Base-by-base conservation (phyloP, 2,113 vertebrate species). In the Ochotona princeps region DNA sequence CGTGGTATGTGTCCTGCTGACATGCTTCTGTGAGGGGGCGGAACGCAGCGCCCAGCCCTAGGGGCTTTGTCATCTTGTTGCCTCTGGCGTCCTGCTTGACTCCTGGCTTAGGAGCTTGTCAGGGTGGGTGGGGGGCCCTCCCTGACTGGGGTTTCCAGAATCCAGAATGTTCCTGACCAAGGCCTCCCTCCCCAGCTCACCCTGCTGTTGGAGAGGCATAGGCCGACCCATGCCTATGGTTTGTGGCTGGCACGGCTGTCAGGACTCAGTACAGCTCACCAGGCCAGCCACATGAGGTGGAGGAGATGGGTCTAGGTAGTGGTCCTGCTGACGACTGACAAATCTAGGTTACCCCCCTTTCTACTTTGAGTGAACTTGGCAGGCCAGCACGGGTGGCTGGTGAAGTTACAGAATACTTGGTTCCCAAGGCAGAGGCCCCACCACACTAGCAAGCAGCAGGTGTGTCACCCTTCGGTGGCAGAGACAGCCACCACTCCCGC, bases 41-140 rank as follows among this genome's bases (percentile, higher is more conserved):
- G n/a, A n/a, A n/a, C n/a, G n/a, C n/a, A n/a, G n/a, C n/a, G n/a
- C n/a, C n/a, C n/a, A n/a, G n/a, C 66, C 74, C 8, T 5, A 25
- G 66, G 69, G 91, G 51, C 32, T 87, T 15, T 1, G 57, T 35
- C 35, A 3, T 28, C n/a, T 35, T 20, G 49, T 83, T 44, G 3
- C 35, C 30, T 14, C 73, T 8, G 51, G 74, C 26, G 35, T 73
- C 54, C 57, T 18, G 5, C 44, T 28, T 65, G 8, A 9, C 35
- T 85, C 18, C 83, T n/a, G 2, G 35, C 60, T 18, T 4, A 2
- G 44, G 86, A 72, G 49, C 35, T 81, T 44, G 25, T 83, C 15
- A 3, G 30, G 25, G 44, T 2, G 26, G 25, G 20, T 2, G 2
- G 1, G n/a, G 81, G 12, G 66, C 26, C 28, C 1, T 1, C 51